Conservation (phyloP, 2,797 vertebrate genomes). For the Hyperoplus lanceolatus region DNA sequence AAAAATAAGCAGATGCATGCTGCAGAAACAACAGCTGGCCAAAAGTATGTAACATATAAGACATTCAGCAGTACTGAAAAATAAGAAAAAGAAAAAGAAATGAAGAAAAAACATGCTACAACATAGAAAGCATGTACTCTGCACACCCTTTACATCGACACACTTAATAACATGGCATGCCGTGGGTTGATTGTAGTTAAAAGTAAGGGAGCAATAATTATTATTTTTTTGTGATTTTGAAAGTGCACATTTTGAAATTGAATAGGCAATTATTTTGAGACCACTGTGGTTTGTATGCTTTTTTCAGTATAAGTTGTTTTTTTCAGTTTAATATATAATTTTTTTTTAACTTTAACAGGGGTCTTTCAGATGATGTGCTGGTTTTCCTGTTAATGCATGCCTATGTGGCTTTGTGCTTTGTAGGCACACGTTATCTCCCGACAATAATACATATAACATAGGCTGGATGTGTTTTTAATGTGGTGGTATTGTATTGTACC, state of each 20-base stretch:
- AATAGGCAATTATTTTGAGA: background rate
- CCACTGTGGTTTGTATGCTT: too few species aligned
- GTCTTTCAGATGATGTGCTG: background rate
- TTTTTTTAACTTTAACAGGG: background rate
- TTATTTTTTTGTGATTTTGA: background rate
- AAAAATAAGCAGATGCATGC: constrained; percentile 16
- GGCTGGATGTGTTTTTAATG: background rate
- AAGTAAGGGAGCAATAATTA: background rate
- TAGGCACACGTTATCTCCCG: background rate
- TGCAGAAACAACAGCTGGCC: constrained; percentile 10
- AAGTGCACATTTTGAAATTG: background rate
- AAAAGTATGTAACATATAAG: constrained; percentile 19
- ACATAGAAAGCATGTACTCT: background rate
- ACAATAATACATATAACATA: background rate
- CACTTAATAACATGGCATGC: background rate
- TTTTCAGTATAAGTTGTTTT: background rate
- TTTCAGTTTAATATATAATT: background rate
- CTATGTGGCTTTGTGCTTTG: background rate
- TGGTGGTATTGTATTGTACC: background rate
- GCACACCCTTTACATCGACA: background rate
- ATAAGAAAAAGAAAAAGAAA: background rate
- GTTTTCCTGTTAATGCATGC: background rate
- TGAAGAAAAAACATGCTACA: background rate
- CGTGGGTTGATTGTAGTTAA: background rate
- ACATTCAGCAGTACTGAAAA: background rate